Base-by-base conservation (phyloP, 1,140 invertebrate species). In the Aleiodes sp. region DNA sequence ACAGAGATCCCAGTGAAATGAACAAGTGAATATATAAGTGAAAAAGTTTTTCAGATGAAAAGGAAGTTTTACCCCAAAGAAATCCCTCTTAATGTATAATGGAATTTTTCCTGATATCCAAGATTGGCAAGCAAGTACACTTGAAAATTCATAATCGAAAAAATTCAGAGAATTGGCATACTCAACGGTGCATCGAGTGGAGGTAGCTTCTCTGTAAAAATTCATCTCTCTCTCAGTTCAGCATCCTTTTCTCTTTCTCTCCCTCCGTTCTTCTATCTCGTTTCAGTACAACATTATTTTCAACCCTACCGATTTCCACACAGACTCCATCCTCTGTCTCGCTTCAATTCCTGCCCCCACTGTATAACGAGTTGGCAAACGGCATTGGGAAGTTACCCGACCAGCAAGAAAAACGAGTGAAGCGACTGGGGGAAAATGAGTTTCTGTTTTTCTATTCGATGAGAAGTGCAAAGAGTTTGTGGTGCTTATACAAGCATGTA, bases 291-390 rank as follows among this genome's bases (percentile, higher is more conserved):
- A 64, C 41, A 70, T 64, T 64, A 70, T 70, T 70, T 70, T 70
- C 41, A 57, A 70, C 43, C 35, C 68, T 64, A 63, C 52, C 60
- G 68, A 64, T 62, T 70, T 70, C 28, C 41, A 31, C 12, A 52
- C 46, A 24, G 14, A 26, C 56, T 31, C 56, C 4, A 31, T 59
- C 56, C 9, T 31, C 14, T 8, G 12, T 59, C 28, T 29, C n/a
- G 2, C 28, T 31, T 59, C 28, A 59, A 31, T 26, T 31, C 28
- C 19, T 28, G 16, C 16, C 28, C 28, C 28, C 16, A 43, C 21
- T 52, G 60, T 69, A 63, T 63, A 69, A 70, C 46, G 61, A 70
- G 61, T 70, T 70, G 60, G 68, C 60, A 70, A 63, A 21, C 60
- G 26, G 31, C 28, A 46, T 61, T 63, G 60, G 43, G 31, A 70